Percentiles rank a stretch among this genome's conserved stretches.
phyloP scores from a whole-genome alignment of 1,140 invertebrate genomes.

The Drepana arcuata region DNA sequence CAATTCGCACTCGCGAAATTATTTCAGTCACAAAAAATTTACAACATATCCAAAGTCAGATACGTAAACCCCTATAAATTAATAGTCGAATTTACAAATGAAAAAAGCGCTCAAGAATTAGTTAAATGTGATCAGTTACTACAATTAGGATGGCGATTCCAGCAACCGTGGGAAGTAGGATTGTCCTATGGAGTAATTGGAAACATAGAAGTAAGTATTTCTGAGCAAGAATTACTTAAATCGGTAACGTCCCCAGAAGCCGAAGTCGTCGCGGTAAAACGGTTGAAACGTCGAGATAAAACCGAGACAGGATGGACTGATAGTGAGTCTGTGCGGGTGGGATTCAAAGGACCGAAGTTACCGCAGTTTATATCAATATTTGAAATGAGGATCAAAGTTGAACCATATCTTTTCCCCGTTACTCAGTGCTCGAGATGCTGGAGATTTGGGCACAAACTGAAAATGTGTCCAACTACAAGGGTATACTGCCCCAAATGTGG shows the following conservation, averaged over 20 bases:
- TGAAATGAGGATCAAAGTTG: slow-evolving; percentile 10
- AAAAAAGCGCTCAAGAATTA: not conserved
- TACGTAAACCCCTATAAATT: slow-evolving; percentile 12
- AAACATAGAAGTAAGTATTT: slow-evolving; percentile 8
- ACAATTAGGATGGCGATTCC: slow-evolving; percentile 11
- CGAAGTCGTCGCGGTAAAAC: not conserved
- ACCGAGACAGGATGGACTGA: slow-evolving; percentile 3
- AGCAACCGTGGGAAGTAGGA: slow-evolving; percentile 6
- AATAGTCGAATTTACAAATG: slow-evolving; percentile 1
- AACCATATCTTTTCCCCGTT: slow-evolving; percentile 12
- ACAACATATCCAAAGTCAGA: slow-evolving; percentile 9
- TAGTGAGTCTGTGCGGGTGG: slow-evolving; percentile 10
- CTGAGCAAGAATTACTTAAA: slow-evolving; percentile 4
- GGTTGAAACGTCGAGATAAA: slow-evolving; percentile 1
- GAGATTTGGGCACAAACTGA: slow-evolving; percentile 8
- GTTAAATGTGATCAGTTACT: slow-evolving; percentile 4
- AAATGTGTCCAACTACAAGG: slow-evolving; percentile 4
- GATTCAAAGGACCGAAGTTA: slow-evolving; percentile 9
- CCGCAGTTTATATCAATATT: slow-evolving; percentile 7
- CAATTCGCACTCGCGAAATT: slow-evolving; percentile 16
- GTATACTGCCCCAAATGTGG: slow-evolving; percentile 15
- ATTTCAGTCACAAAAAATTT: slow-evolving; percentile 7
- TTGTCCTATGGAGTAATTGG: slow-evolving; percentile 11
- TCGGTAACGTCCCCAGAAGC: slow-evolving; percentile 1
- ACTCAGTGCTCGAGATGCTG: slow-evolving; percentile 8